Base-by-base conservation (phyloP, 92 coral and sea anemone species). In the Pocillopora meandrina region DNA sequence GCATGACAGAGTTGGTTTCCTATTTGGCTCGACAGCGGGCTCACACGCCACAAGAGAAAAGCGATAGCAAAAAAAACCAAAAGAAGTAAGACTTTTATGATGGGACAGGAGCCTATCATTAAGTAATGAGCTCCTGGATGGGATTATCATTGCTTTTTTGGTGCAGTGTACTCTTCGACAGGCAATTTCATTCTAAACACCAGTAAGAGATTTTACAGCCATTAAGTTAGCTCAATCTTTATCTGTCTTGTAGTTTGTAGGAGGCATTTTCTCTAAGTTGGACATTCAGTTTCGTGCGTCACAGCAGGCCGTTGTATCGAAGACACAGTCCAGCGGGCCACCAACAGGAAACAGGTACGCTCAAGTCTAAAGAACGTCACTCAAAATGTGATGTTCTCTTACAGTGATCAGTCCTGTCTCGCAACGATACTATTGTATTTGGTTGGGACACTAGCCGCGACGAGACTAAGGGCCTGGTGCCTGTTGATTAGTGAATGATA, bases 261-360 rank as follows among this genome's bases (percentile, higher is more conserved):
- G 98, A 33, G 98, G 98, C 17, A 89, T 96, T 73, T 96, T 85
- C 85, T 95, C 95, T 68, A 96, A 96, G 86, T 83, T 96, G 21
- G 98, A 96, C 15, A 79, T 90, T 84, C 98, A 96, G 70, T 96
- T 95, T 80, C 95, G 96, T 12, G 21, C 79, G 61, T 89, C 96
- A 70, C 90, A 85, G 26, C 98, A 92, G 73, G 90, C 79, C 15
- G 66, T 57, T 61, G 78, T 71, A 42, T 57, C 71, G 76, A 83
- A 93, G 82, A 74, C 91, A 13, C 97, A 89, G 61, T 74, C 95
- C 21, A 88, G 95, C 56, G 88, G 90, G n/a, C 82, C 93, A 17
- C 89, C 86, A 77, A 83, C 95, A 26, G 76, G 90, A 52, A 52
- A 88, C 71, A 90, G 92, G 97, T 93, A 63, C 83, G 85, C 59